Evolutionary conservation across 2,113 vertebrate genomes (phyloP).

Genomic region (Phalacrocorax pelagicus): DNA sequence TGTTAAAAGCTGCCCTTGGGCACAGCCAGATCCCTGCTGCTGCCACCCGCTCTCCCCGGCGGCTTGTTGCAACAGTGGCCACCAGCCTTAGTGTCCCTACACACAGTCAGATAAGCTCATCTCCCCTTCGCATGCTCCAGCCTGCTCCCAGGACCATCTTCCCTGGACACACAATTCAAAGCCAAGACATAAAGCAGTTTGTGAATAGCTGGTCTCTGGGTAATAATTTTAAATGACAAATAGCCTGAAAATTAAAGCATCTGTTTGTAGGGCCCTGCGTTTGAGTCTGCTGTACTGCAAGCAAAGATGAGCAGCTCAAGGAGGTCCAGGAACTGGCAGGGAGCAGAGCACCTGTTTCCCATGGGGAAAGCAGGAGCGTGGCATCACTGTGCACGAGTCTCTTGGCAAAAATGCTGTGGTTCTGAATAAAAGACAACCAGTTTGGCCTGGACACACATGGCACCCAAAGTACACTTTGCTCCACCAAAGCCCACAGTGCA

Average conservation of each 20-base stretch:
- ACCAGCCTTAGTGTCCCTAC: background rate
- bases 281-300: background rate
- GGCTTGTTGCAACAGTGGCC: background rate
- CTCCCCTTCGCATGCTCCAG: background rate
- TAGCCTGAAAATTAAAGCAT: background rate
- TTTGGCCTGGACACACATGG: background rate
- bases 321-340: background rate
- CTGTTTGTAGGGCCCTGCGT: background rate
- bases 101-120: background rate
- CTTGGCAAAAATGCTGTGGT: background rate
- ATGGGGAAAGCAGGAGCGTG: background rate
- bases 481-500: background rate
- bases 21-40: background rate
- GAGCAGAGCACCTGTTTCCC: background rate
- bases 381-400: background rate
- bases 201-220: background rate
- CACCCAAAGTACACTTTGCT: background rate
- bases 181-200: background rate
- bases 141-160: background rate
- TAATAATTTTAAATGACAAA: background rate
- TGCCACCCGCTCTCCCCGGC: background rate
- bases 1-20: background rate
- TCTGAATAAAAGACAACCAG: background rate
- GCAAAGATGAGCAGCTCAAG: background rate
- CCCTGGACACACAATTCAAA: background rate